A percentile compares a stretch with the other conserved stretches of the same genome.
phyloP scores from a whole-genome alignment of 2,113 vertebrate species.

The Macaca fascicularis region T2T-MFA8v1.1 NC_088386.1:40070501-40071000 shows the following conservation, averaged over 20 bases:
- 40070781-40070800: constrained; percentile 46
- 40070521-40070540: neutral
- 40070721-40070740: constrained; percentile 26
- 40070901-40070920: constrained; percentile 55
- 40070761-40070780: constrained; percentile 53
- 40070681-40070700: constrained; percentile 59
- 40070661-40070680: constrained; percentile 47
- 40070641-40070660: constrained; percentile 43
- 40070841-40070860: constrained; percentile 76
- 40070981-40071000: constrained; percentile 47
- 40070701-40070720: constrained; percentile 70
- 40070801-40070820: constrained; percentile 53
- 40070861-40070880: constrained; percentile 58
- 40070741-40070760: constrained; percentile 54
- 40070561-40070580: neutral
- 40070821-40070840: constrained; percentile 73
- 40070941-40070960: constrained; percentile 55
- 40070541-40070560: neutral
- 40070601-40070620: neutral
- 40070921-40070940: neutral
- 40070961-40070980: constrained; percentile 47
- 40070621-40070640: constrained; percentile 41
- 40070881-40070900: constrained; percentile 59
- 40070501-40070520: constrained; percentile 16
- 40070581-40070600: constrained; percentile 23